Percentiles rank a stretch among this genome's conserved stretches.
Evolutionary conservation across 1,140 invertebrate species (phyloP).

Genomic region (Brachionus koreanus): DNA sequence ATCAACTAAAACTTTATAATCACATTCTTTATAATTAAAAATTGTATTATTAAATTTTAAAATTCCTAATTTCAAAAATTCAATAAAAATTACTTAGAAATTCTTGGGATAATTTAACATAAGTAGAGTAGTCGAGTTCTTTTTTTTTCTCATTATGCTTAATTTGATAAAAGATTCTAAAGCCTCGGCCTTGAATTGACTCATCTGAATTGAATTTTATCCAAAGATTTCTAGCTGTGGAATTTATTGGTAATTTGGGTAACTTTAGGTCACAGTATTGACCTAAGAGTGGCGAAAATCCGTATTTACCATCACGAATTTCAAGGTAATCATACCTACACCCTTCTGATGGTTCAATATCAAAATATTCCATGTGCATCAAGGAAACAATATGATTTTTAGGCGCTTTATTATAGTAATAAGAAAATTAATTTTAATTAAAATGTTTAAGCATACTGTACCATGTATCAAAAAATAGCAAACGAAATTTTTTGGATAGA

Average conservation of each 20-base stretch:
- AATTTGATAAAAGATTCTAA: neutral
- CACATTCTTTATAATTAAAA: neutral
- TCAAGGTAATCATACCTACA: conserved; percentile 27
- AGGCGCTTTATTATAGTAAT: neutral
- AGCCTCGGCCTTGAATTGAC: conserved; percentile 11
- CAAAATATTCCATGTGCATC: neutral
- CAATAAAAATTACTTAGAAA: conserved; percentile 3
- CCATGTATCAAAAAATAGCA: conserved; percentile 17
- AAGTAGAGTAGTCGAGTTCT: neutral
- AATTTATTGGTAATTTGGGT: conserved; percentile 20
- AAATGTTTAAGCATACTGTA: neutral
- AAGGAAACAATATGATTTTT: conserved; percentile 2
- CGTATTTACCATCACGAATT: conserved; percentile 34
- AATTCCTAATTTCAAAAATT: neutral
- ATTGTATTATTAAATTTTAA: neutral
- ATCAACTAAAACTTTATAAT: neutral
- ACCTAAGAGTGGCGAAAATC: conserved; percentile 17
- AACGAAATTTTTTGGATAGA: neutral
- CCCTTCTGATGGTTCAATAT: conserved; percentile 10
- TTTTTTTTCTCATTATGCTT: neutral
- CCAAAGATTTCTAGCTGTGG: conserved; percentile 5
- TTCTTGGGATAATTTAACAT: conserved; percentile 1
- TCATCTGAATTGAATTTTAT: conserved; percentile 40
- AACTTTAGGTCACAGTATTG: neutral
- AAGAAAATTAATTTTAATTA: neutral